Conservation (phyloP, 2,113 vertebrate genomes). For the Nerophis ophidion region DNA sequence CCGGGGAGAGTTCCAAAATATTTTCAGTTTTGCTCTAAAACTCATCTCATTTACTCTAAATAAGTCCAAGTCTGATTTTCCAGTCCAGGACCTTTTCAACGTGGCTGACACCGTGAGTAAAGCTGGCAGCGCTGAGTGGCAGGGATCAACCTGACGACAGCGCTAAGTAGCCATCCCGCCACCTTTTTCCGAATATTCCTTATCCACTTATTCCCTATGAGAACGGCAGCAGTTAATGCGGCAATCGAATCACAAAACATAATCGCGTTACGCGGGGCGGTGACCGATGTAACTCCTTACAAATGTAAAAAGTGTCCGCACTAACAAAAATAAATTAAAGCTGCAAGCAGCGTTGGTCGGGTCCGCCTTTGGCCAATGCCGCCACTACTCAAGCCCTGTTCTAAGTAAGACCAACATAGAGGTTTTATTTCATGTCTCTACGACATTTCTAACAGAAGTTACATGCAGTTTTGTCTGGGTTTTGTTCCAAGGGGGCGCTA, state of each 20-base stretch:
- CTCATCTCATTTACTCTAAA: background rate
- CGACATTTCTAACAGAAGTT: no score
- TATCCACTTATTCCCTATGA: conserved; percentile 39
- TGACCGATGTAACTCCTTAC: conserved; percentile 47
- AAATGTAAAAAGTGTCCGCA: conserved; percentile 8
- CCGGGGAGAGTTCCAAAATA: background rate
- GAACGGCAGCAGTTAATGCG: conserved; percentile 30
- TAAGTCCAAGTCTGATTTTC: background rate
- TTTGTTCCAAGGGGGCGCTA: no score
- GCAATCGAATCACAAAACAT: conserved; percentile 45
- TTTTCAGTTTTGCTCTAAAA: background rate
- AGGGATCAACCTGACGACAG: conserved; percentile 33
- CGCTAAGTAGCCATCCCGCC: conserved; percentile 38
- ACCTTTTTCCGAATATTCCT: conserved; percentile 20
- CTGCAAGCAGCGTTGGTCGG: no score
- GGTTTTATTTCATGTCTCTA: no score
- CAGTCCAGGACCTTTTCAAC: conserved; percentile 7
- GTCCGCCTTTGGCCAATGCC: no score
- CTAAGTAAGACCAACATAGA: no score
- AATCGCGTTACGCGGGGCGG: conserved; percentile 31
- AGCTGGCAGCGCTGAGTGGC: conserved; percentile 19
- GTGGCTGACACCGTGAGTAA: conserved; percentile 8
- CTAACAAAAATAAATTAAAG: conserved; percentile 43
- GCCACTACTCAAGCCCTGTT: no score
- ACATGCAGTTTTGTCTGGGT: no score